Percentiles rank a stretch among this genome's conserved stretches.
Conservation (phyloP, 2,888 invertebrate species). For the Metalampra italica region DNA sequence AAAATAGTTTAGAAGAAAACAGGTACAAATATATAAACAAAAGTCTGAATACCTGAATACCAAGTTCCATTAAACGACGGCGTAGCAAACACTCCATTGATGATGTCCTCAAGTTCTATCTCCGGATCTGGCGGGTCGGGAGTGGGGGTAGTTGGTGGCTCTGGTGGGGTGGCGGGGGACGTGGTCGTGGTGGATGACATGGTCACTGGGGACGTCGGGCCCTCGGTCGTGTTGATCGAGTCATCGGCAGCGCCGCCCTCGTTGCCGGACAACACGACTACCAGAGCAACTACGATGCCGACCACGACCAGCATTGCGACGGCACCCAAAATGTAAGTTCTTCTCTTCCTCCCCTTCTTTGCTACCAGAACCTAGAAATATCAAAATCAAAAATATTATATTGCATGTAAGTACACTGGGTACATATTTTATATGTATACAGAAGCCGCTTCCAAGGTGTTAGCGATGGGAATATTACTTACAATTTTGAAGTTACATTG, state of each 20-base stretch:
- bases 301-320: slow-evolving; percentile 75
- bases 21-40: neutral
- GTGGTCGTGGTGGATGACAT: slow-evolving; percentile 18
- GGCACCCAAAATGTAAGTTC: slow-evolving; percentile 76
- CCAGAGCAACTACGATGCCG: slow-evolving; percentile 80
- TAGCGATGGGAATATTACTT: no score
- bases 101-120: slow-evolving; percentile 84
- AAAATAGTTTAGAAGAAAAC: no score
- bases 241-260: slow-evolving; percentile 42
- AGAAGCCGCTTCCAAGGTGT: no score
- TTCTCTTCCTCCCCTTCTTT: slow-evolving; percentile 73
- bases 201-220: neutral
- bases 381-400: neutral
- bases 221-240: slow-evolving; percentile 24
- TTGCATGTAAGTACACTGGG: no score
- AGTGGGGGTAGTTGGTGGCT: slow-evolving; percentile 10
- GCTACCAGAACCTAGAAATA: slow-evolving; percentile 79
- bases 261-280: slow-evolving; percentile 73
- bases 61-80: slow-evolving; percentile 88
- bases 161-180: slow-evolving; percentile 16
- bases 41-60: slow-evolving; percentile 82
- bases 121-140: slow-evolving; percentile 21
- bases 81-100: slow-evolving; percentile 82
- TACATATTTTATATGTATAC: no score
- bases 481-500: no score